Evolutionary conservation across 2,797 vertebrate genomes (phyloP), one percentile per base, ranked within the genome.

Genomic region (Arnoldichthys spilopterus): DNA sequence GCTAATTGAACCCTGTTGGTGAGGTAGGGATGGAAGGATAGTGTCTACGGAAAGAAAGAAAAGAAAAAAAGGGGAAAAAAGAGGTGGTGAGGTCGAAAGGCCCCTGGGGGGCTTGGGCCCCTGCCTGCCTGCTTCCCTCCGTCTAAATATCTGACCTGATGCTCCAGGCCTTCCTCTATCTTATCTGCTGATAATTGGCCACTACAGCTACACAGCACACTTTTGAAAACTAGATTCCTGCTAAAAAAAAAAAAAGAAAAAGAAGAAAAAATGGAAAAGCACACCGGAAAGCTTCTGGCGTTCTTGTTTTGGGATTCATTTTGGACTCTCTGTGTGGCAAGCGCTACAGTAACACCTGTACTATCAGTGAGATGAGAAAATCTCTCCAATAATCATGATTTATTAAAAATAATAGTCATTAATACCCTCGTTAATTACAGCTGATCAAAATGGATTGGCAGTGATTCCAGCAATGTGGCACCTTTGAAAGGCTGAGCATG

Each of bases 181-280:
- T 93, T 93, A 93, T 94, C 93, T 92, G 92, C 90, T 91, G 91
- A 93, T 94, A 94, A 94, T 93, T 94, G 92, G 92, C 90, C 90
- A 89, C 91, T 92, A 90, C 90, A 91, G 93, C 92, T 92, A 91
- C 91, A 93, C 91, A 92, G 91, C 91, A 89, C 91, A 90, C 91
- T 93, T 93, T 92, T 94, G 90, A 94, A 94, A 94, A 94, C 94
- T 94, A 93, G 92, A 94, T 94, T 93, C 89, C 88, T 91, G 86
- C 88, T 88, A 88, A 89, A 91, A 68, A 79, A 80, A 37, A 63
- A 4, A 32, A 20, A 32, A n/a, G n/a, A 12, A 58, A 15, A 15
- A n/a, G 2, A 53, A 56, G 18, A 79, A 59, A 26, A 13, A 16
- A 28, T 32, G 13, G 28, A 24, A 54, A 37, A 78, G 32, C 70